Evolutionary conservation across 1,140 invertebrate species (phyloP).

Genomic region (Pseudomyrmex pallidus): DNA sequence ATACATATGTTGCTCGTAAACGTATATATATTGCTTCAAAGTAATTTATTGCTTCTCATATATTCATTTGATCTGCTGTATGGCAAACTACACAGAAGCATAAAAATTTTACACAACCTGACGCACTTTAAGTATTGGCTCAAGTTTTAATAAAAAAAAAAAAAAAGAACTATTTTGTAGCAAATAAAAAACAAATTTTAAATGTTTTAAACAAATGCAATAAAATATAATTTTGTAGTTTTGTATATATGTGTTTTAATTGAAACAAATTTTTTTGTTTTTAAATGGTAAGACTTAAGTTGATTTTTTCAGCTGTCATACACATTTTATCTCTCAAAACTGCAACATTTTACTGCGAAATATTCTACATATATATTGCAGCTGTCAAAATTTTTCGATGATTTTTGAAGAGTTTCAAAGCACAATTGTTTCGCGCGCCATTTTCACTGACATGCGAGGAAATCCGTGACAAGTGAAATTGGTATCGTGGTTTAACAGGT

Average conservation of each 20-base stretch:
- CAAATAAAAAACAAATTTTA: too few species aligned
- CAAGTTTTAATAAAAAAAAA: background rate
- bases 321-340: background rate
- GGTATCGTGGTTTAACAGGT: background rate
- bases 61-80: background rate
- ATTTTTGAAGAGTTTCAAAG: background rate
- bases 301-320: background rate
- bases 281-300: background rate
- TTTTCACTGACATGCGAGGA: background rate
- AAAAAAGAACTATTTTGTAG: background rate
- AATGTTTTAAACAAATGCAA: background rate
- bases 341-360: slow-evolving; percentile 6
- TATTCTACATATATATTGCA: background rate
- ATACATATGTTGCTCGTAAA: too few species aligned
- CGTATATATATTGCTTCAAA: too few species aligned
- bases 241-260: background rate
- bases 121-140: background rate
- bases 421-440: background rate
- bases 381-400: background rate
- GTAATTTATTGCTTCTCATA: background rate
- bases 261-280: background rate
- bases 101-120: background rate
- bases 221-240: slow-evolving; percentile 7
- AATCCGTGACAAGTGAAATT: slow-evolving; percentile 26
- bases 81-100: background rate